These are phyloP conservation scores for Periphyllus acericola DNA, from an alignment of 2,888 invertebrate species.

Conservation along the genomic window DNA sequence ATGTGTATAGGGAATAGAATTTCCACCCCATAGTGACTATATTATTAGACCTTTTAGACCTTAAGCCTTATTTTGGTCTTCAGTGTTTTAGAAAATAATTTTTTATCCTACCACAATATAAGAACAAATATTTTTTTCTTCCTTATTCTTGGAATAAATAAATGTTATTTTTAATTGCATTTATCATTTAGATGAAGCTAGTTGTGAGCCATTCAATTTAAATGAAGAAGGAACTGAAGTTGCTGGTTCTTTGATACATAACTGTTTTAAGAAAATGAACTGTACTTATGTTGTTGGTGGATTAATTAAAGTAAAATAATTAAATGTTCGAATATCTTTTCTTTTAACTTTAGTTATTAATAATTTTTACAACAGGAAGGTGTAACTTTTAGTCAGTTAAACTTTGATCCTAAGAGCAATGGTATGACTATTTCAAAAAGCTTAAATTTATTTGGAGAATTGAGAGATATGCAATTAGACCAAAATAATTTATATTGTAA, in stretches of 20 bases:
- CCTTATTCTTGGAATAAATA: slow-evolving; percentile 61
- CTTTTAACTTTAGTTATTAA: slow-evolving; percentile 44
- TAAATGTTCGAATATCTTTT: slow-evolving; percentile 50
- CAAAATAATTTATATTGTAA: slow-evolving; percentile 31
- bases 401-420: slow-evolving; percentile 59
- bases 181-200: slow-evolving; percentile 58
- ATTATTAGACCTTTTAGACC: too few relatives aligned
- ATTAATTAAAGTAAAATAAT: slow-evolving; percentile 62
- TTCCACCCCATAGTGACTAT: too few relatives aligned
- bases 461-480: slow-evolving; percentile 22
- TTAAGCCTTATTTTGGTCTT: background rate
- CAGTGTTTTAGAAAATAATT: too few relatives aligned
- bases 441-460: slow-evolving; percentile 56
- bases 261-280: slow-evolving; percentile 74
- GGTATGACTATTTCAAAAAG: slow-evolving; percentile 53
- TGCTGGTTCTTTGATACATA: slow-evolving; percentile 70
- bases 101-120: background rate
- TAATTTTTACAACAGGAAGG: slow-evolving; percentile 32
- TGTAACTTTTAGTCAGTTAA: slow-evolving; percentile 44
- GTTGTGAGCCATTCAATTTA: slow-evolving; percentile 70
- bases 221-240: slow-evolving; percentile 67
- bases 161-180: slow-evolving; percentile 48
- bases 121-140: background rate
- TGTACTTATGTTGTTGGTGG: slow-evolving; percentile 76
- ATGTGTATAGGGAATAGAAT: too few relatives aligned